phyloP scores from a whole-genome alignment of 2,113 vertebrate species.

The Puffinus mauretanicus region DNA sequence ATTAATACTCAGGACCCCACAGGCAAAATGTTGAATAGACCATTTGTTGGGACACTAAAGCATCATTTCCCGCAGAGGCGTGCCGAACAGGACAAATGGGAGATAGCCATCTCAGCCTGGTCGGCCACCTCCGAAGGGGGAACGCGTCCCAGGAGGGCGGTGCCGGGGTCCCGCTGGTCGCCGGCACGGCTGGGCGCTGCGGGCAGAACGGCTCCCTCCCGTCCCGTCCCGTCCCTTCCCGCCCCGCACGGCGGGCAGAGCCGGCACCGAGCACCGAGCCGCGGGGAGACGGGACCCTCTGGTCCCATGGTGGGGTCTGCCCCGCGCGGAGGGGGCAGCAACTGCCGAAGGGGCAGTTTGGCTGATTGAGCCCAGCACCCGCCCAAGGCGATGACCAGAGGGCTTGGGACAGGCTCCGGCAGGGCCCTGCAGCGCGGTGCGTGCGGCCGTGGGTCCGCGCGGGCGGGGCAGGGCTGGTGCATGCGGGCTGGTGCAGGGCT shows the following conservation, averaged over 20 bases:
- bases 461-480: no score
- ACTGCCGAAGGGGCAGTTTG: background rate
- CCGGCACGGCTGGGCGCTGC: background rate
- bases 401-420: no score
- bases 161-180: background rate
- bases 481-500: no score
- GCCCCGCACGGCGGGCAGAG: background rate
- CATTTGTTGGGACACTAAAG: background rate
- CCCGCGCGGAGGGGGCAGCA: background rate
- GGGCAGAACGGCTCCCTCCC: fast-evolving
- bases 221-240: no score
- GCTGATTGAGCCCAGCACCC: background rate
- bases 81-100: background rate
- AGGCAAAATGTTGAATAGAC: constrained; percentile 41
- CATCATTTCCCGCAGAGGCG: background rate
- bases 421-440: no score
- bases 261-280: background rate
- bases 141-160: fast-evolving
- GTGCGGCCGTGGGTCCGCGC: no score
- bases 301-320: background rate
- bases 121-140: background rate
- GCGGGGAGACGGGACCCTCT: background rate
- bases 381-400: no score
- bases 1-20: constrained; percentile 36
- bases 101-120: background rate